Base-by-base conservation (phyloP, 2,113 vertebrate genomes). In the Heteronetta atricapilla region DNA sequence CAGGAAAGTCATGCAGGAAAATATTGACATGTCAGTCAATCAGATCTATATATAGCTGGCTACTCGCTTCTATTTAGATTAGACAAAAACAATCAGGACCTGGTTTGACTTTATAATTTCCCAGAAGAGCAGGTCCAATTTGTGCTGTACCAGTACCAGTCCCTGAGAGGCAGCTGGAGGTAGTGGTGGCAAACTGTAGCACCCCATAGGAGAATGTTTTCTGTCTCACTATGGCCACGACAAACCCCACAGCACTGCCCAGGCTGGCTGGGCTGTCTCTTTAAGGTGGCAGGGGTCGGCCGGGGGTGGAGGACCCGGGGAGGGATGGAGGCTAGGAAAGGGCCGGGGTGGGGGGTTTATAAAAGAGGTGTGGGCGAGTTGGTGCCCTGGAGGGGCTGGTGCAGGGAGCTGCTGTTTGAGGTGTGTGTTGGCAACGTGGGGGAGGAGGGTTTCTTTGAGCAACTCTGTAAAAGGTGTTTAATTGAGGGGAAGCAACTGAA, bases 1-100 rank as follows among this genome's bases (percentile, higher is more conserved):
- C 78, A 93, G 87, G 69, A 94, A 81, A 84, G 91, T 44, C 89
- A 46, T 52, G 66, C 94, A 94, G 95, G 92, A 90, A 95, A 82
- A 80, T 58, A 56, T 68, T 21, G 63, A 95, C 85, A 58, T 91
- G 79, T 66, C 84, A 85, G 29, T 91, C 82, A 31, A 52, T 74
- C 80, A 66, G 5, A 18, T 88, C 95, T 91, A 83, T 80, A 77
- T 80, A 53, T 91, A 90, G 68, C 67, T 3, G n/a, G 59, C 58
- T 72, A 77, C 79, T 91, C 8, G 0, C 31, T 76, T 69, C 44
- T 18, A 4, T 38, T 81, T n/a, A 63, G 46, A 85, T 82, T 48
- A 93, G 42, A 75, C 77, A 36, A 64, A 44, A 88, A 31, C 52
- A 8, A 5, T 10, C 74, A 85, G 82, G 84, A 94, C 56, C 46